phyloP scores from a whole-genome alignment of 2,797 vertebrate species.

The Eulemur albifrons region DNA sequence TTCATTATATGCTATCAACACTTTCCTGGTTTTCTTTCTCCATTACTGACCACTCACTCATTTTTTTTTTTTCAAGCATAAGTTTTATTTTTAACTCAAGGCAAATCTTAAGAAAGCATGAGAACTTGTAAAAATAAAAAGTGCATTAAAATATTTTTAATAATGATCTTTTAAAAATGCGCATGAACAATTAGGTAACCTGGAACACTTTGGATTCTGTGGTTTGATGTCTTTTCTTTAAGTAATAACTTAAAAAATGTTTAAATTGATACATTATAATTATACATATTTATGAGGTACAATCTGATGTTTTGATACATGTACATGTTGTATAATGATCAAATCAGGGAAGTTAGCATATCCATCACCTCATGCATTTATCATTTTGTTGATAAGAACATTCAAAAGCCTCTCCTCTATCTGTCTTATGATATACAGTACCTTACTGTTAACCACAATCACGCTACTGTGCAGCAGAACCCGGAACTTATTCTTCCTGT shows the following conservation, averaged over 20 bases:
- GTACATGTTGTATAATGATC: background rate
- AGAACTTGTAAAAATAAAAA: too few relatives aligned
- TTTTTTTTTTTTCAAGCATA: too few relatives aligned
- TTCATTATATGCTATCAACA: too few relatives aligned
- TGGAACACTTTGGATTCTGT: too few relatives aligned
- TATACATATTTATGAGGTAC: background rate
- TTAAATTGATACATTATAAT: background rate
- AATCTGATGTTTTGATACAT: background rate
- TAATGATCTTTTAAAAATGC: too few relatives aligned
- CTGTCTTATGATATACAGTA: background rate
- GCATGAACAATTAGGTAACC: too few relatives aligned
- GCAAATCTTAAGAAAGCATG: too few relatives aligned
- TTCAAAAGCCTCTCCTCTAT: background rate
- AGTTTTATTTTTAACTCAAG: too few relatives aligned
- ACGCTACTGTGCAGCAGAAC: background rate
- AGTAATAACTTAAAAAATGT: background rate
- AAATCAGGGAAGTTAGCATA: background rate
- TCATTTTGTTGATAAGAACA: background rate
- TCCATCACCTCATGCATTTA: background rate
- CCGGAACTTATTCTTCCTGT: background rate
- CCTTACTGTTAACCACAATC: background rate
- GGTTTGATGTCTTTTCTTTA: background rate
- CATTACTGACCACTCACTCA: too few relatives aligned
- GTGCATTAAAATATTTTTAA: too few relatives aligned
- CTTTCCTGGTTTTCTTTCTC: too few relatives aligned